Evolutionary conservation across 2,888 invertebrate species (phyloP), one percentile per base, ranked within the genome.

Genomic region (Chesias legatella): DNA sequence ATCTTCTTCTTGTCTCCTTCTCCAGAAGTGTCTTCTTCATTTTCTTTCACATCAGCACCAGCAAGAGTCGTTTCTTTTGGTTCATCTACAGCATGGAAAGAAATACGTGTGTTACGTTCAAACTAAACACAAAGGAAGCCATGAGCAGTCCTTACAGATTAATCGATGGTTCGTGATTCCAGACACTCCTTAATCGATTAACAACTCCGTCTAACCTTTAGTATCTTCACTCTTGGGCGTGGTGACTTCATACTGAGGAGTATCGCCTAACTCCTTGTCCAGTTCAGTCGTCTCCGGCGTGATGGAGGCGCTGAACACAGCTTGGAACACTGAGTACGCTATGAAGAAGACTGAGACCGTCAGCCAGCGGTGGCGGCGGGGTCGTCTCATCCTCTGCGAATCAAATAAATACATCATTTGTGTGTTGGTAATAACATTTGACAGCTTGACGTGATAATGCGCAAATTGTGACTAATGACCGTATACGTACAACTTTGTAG

Each of bases 321-420:
- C 88, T 63, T 90, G 89, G 55, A 91, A 90, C 51, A 92, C 90
- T 11, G 92, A 91, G 73, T 93, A 93, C 17, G 92, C 89, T 37
- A 93, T 84, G 75, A 93, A 91, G 66, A 93, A 90, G 32, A 92
- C 83, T 4, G 92, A 92, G 55, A 93, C 88, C 47, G 92, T 90
- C 67, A 92, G 83, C 78, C 92, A 90, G 59, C 92, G 91, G 71
- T 92, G 91, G 39, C 92, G 90, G 44, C 92, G 89, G 33, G 91
- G 91, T 61, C 91, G 83, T 59, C 88, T 81, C 91, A 91, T 91
- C 63, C 79, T 88, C 90, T 90, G 83, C 0, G 75, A 79, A 11
- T 7, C 7, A 28, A 11, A 13, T 6, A 28, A n/a, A n/a, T n/a
- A n/a, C n/a, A n/a, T n/a, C n/a, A n/a, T n/a, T n/a, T n/a, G n/a